Evolutionary conservation across 2,113 vertebrate genomes (phyloP).

Genomic region (Gobio gobio): DNA sequence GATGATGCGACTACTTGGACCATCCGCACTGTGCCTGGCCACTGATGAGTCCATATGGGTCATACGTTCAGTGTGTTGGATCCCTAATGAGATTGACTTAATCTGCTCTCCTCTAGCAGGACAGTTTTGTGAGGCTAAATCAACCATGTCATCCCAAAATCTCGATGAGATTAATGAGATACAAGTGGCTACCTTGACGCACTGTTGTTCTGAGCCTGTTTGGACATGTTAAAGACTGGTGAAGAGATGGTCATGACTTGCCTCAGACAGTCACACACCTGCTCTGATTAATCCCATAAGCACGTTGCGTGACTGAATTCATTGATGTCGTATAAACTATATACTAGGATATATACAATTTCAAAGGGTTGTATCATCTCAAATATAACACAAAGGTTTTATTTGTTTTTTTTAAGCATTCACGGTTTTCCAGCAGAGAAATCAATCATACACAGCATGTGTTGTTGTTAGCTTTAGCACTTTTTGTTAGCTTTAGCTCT

Average conservation of each 20-base stretch:
- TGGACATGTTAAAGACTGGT: slow-evolving; percentile 6
- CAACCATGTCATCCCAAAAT: background rate
- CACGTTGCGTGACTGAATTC: background rate
- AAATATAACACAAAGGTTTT: background rate
- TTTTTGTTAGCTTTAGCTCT: background rate
- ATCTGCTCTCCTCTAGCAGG: slow-evolving; percentile 35
- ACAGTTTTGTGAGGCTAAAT: slow-evolving; percentile 21
- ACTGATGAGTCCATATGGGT: slow-evolving; percentile 41
- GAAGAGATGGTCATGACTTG: background rate
- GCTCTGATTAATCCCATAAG: background rate
- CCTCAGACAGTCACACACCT: slow-evolving; percentile 18
- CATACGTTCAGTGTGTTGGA: slow-evolving; percentile 40
- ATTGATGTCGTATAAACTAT: background rate
- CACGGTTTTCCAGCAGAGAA: background rate
- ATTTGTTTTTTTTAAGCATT: background rate
- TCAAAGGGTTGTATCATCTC: background rate
- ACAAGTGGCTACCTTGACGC: slow-evolving; percentile 4
- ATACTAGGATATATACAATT: background rate
- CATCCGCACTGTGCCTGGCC: background rate
- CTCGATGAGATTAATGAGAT: background rate
- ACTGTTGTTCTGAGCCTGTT: slow-evolving; percentile 17
- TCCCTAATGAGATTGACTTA: slow-evolving; percentile 54
- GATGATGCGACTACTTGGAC: background rate
- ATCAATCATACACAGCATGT: background rate
- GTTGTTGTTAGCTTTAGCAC: background rate